Percentiles rank a stretch among this genome's conserved stretches.
phyloP scores from a whole-genome alignment of 1,140 invertebrate genomes.

The Drosophila azteca region DNA sequence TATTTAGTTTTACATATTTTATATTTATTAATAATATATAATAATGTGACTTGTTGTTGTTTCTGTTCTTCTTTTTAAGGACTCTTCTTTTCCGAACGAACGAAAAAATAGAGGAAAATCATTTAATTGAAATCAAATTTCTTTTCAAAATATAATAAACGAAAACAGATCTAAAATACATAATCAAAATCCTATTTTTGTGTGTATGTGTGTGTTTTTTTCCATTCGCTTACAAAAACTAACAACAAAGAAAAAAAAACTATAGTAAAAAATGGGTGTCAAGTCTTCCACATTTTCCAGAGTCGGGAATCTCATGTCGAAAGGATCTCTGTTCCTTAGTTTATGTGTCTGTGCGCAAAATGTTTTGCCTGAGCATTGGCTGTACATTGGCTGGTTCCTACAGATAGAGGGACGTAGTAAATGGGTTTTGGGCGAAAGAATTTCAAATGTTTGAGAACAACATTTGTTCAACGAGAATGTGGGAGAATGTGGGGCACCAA shows the following conservation, averaged over 20 bases:
- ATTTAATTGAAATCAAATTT: slow-evolving; percentile 37
- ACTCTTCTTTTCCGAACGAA: slow-evolving; percentile 14
- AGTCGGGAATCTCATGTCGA: slow-evolving; percentile 34
- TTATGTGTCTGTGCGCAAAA: slow-evolving; percentile 60
- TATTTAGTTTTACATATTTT: slow-evolving; percentile 4
- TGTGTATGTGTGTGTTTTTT: slow-evolving; percentile 4
- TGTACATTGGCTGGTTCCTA: slow-evolving; percentile 18
- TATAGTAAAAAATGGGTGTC: slow-evolving; percentile 43
- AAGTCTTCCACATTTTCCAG: slow-evolving; percentile 42
- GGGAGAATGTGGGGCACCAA: no score
- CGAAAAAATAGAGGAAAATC: neutral
- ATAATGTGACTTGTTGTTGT: slow-evolving; percentile 75
- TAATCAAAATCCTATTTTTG: slow-evolving; percentile 1
- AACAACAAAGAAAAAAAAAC: slow-evolving; percentile 66
- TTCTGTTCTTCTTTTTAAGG: slow-evolving; percentile 36
- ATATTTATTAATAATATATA: slow-evolving; percentile 31
- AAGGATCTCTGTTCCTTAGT: neutral
- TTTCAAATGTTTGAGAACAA: slow-evolving; percentile 19
- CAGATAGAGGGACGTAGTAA: neutral
- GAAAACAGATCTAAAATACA: slow-evolving; percentile 17
- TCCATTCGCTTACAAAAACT: slow-evolving; percentile 68
- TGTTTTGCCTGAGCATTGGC: slow-evolving; percentile 48
- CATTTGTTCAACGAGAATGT: no score
- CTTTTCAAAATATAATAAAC: slow-evolving; percentile 9
- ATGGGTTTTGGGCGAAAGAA: neutral